phyloP scores from a whole-genome alignment of 2,888 invertebrate species.

The Sericinus montela region DNA sequence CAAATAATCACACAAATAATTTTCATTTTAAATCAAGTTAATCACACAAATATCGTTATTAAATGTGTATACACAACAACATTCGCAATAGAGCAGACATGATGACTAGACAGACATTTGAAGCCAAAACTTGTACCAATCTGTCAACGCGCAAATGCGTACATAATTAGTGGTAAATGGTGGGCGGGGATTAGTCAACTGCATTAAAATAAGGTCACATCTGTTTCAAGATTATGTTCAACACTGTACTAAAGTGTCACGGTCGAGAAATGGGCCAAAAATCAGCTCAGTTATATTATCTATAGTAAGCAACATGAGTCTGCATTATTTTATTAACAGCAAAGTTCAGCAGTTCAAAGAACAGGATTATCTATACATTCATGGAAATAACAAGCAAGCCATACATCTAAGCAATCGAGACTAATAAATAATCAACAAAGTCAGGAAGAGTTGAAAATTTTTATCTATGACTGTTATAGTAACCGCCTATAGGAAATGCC shows the following conservation, averaged over 20 bases:
- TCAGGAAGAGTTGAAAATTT: too few relatives aligned
- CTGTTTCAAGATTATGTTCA: conserved; percentile 23
- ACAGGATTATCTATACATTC: too few relatives aligned
- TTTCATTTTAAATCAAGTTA: neutral
- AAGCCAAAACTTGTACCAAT: conserved; percentile 33
- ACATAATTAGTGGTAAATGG: conserved; percentile 41
- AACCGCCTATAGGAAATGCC: too few relatives aligned
- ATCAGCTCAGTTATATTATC: neutral
- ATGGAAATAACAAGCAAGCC: too few relatives aligned
- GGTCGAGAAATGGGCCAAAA: conserved; percentile 5
- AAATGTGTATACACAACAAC: neutral
- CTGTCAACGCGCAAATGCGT: conserved; percentile 36
- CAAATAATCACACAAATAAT: neutral
- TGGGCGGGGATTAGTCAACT: conserved; percentile 46
- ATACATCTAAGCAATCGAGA: too few relatives aligned
- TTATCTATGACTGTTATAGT: too few relatives aligned
- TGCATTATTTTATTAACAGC: too few relatives aligned
- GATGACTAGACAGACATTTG: conserved; percentile 25
- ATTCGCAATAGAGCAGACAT: conserved; percentile 23
- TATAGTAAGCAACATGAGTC: too few relatives aligned
- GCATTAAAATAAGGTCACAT: conserved; percentile 37
- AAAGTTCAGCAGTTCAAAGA: too few relatives aligned
- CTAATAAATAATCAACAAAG: too few relatives aligned
- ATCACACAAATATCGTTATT: neutral
- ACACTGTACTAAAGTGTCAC: conserved; percentile 7